phyloP scores from a whole-genome alignment of 2,888 invertebrate species.

The Euplexia lucipara region DNA sequence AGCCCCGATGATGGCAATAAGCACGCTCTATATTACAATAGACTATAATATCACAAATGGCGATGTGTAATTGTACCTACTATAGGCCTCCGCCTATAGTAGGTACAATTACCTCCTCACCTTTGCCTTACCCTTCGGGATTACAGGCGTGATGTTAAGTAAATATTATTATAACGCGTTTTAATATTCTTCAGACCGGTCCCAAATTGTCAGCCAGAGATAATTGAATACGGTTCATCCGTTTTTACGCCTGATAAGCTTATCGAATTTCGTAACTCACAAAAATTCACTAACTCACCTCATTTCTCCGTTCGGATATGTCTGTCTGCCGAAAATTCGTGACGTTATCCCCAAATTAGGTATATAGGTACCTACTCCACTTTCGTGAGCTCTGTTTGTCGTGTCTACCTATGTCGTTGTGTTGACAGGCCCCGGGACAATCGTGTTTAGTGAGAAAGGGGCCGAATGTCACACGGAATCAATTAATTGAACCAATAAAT shows the following conservation, averaged over 20 bases:
- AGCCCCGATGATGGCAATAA: too few relatives aligned
- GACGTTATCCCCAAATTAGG: constrained; percentile 32
- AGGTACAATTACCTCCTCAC: too few relatives aligned
- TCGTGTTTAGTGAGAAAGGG: constrained; percentile 17
- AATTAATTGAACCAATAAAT: constrained; percentile 43
- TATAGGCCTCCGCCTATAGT: too few relatives aligned
- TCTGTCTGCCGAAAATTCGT: constrained; percentile 32
- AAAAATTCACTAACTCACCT: constrained; percentile 17
- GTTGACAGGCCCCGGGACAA: constrained; percentile 17
- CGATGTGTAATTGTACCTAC: too few relatives aligned
- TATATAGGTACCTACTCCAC: neutral
- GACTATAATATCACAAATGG: too few relatives aligned
- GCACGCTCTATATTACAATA: too few relatives aligned
- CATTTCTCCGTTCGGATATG: constrained; percentile 18
- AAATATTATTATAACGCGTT: too few relatives aligned
- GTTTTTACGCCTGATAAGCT: neutral
- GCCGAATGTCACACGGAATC: constrained; percentile 21
- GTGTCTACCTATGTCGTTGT: constrained; percentile 11
- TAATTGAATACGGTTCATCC: neutral
- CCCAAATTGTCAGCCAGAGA: too few relatives aligned
- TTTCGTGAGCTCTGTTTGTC: neutral
- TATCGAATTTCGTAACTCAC: neutral
- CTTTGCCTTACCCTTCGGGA: too few relatives aligned
- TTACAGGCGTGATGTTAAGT: too few relatives aligned
- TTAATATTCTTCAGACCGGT: too few relatives aligned